Base-by-base conservation (phyloP, 1,140 invertebrate genomes). In the Lucilia cuprina region DNA sequence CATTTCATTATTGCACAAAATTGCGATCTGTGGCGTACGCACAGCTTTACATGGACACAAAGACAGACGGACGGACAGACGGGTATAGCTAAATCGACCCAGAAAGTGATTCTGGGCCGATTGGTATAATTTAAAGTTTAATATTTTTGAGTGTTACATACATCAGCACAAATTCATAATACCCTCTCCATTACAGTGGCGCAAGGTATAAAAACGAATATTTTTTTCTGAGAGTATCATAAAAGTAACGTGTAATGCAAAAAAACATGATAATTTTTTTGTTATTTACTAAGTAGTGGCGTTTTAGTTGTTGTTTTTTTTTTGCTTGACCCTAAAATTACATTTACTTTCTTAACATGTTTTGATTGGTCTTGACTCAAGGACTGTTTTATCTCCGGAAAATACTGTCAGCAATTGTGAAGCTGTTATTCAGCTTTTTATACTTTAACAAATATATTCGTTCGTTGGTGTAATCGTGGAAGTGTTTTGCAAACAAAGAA, bases 341-440 rank as follows among this genome's bases (percentile, higher is more conserved):
- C 65, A 21, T 70, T 70, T 12, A 70, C n/a, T 70, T 70, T 70
- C 65, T 70, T 19, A 21, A 70, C 19, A 70, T 70, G 65, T 70
- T 70, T 70, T 21, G 19, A 70, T 70, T 70, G 65, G 65, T 70
- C 65, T 70, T 70, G 19, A 25, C 65, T 70, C 65, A 70, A 70
- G 65, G 19, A 70, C 65, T 70, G 65, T 21, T 70, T 70, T 70
- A 70, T 70, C 65, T 70, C 21, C 2, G 19, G 21, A 12, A 70
- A 70, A 70, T 70, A 21, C 65, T 70, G 65, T 70, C 65, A 70
- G n/a, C 65, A 70, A 19, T 70, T 70, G 55, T 21, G n/a, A 70
- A 10, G 65, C 5, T 70, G n/a, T 21, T 70, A 21, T 70, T 25
- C 5, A 21, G 50, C 49, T 55, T 12, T 41, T 41, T 41, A 41